phyloP scores from a whole-genome alignment of 2,888 invertebrate species.

The Leucozona laternaria region DNA sequence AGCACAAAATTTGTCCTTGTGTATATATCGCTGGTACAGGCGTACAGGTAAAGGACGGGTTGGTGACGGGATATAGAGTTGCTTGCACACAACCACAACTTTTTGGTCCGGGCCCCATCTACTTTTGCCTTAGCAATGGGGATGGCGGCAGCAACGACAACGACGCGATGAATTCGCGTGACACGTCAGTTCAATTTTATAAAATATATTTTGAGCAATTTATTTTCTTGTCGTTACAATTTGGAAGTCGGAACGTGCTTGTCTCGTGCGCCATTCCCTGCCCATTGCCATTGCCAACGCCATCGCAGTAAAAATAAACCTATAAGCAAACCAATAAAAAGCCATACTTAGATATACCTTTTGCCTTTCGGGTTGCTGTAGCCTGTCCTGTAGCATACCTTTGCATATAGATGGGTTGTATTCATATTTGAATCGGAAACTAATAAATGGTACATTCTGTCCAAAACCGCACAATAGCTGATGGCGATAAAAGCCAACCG shows the following conservation, averaged over 20 bases:
- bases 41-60: not conserved
- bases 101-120: slow-evolving; percentile 22
- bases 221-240: slow-evolving; percentile 82
- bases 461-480: slow-evolving; percentile 63
- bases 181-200: slow-evolving; percentile 82
- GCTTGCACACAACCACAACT: slow-evolving; percentile 56
- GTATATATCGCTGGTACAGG: too few species aligned
- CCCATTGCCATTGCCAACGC: slow-evolving; percentile 32
- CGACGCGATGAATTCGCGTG: slow-evolving; percentile 78
- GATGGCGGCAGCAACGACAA: not conserved
- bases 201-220: slow-evolving; percentile 81
- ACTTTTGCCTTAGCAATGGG: not conserved
- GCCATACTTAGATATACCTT: not conserved
- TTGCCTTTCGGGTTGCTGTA: slow-evolving; percentile 39
- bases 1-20: slow-evolving; percentile 52
- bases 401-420: slow-evolving; percentile 44
- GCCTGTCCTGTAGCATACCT: slow-evolving; percentile 6
- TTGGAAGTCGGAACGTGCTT: slow-evolving; percentile 72
- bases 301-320: slow-evolving; percentile 62
- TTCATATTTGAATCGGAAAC: slow-evolving; percentile 70
- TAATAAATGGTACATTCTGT: slow-evolving; percentile 70
- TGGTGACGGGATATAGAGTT: not conserved
- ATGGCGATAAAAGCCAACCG: slow-evolving; percentile 64
- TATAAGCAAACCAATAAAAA: slow-evolving; percentile 60
- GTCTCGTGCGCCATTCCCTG: slow-evolving; percentile 57